phyloP scores from a whole-genome alignment of 1,140 invertebrate species.

The Vollenhovia emeryi region DNA sequence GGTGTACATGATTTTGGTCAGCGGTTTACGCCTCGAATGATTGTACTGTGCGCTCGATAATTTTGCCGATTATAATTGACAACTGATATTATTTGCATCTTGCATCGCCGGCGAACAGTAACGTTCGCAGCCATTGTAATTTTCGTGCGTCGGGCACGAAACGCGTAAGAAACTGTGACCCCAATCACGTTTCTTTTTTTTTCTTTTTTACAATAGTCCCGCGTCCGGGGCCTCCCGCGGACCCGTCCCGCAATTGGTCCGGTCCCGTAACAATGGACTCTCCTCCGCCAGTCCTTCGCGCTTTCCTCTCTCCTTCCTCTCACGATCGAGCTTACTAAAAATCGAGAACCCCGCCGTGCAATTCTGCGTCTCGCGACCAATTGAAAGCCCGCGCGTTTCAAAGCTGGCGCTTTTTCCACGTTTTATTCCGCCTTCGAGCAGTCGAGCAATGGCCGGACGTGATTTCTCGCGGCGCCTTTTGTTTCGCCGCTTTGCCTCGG shows the following conservation, averaged over 20 bases:
- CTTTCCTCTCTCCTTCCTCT: not conserved
- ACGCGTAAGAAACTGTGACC: constrained; percentile 51
- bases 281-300: constrained; percentile 59
- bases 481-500: constrained; percentile 42
- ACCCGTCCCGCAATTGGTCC: constrained; percentile 75
- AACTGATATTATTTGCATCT: constrained; percentile 4
- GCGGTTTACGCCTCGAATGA: no score
- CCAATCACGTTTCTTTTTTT: constrained; percentile 58
- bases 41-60: no score
- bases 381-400: constrained; percentile 30
- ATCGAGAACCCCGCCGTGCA: constrained; percentile 66
- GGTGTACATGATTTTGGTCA: no score
- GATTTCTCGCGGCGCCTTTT: constrained; percentile 61
- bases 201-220: constrained; percentile 55
- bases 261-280: constrained; percentile 70
- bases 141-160: constrained; percentile 1
- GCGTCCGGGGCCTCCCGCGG: constrained; percentile 52
- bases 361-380: constrained; percentile 70
- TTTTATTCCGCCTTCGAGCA: constrained; percentile 58
- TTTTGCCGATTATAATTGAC: not conserved
- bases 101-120: not conserved
- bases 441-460: constrained; percentile 72
- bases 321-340: constrained; percentile 53
- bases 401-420: constrained; percentile 55
- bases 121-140: constrained; percentile 17